A percentile compares a stretch with the other conserved stretches of the same genome.
phyloP scores from a whole-genome alignment of 1,140 invertebrate genomes.

The Rhopalosiphum padi region DNA sequence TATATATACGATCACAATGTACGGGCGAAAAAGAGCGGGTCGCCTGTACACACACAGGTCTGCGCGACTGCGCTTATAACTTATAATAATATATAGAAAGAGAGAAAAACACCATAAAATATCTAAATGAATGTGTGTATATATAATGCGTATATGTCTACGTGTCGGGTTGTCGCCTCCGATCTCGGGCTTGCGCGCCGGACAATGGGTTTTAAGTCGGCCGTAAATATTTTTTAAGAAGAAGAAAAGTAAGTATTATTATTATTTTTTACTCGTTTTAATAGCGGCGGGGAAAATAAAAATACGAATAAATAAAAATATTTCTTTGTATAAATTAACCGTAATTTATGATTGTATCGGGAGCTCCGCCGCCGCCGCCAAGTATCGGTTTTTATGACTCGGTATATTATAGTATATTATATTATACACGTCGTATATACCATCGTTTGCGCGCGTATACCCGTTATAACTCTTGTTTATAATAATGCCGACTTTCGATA shows the following conservation, averaged over 20 bases:
- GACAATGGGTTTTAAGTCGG: constrained; percentile 53
- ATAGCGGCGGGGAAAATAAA: constrained; percentile 34
- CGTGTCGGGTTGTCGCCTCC: constrained; percentile 55
- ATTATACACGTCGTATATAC: constrained; percentile 1
- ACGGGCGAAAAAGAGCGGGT: constrained; percentile 30
- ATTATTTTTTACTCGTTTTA: constrained; percentile 53
- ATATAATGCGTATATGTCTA: not conserved
- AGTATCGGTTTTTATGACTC: constrained; percentile 54
- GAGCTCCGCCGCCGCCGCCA: constrained; percentile 31
- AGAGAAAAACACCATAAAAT: constrained; percentile 38
- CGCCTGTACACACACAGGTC: not conserved
- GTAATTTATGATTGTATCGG: constrained; percentile 58
- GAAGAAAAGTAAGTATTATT: constrained; percentile 46
- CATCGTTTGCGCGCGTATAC: constrained; percentile 7
- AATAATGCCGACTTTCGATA: constrained; percentile 53
- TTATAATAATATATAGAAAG: not conserved
- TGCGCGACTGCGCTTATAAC: not conserved
- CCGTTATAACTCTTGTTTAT: constrained; percentile 43
- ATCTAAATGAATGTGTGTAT: not conserved
- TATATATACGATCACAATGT: not conserved
- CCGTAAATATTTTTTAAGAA: constrained; percentile 52
- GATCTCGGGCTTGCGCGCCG: constrained; percentile 22
- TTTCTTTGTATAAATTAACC: constrained; percentile 57
- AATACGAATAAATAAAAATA: constrained; percentile 50
- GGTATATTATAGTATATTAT: not conserved